Base-by-base conservation (phyloP, 1,140 invertebrate species). In the Galleria mellonella region DNA sequence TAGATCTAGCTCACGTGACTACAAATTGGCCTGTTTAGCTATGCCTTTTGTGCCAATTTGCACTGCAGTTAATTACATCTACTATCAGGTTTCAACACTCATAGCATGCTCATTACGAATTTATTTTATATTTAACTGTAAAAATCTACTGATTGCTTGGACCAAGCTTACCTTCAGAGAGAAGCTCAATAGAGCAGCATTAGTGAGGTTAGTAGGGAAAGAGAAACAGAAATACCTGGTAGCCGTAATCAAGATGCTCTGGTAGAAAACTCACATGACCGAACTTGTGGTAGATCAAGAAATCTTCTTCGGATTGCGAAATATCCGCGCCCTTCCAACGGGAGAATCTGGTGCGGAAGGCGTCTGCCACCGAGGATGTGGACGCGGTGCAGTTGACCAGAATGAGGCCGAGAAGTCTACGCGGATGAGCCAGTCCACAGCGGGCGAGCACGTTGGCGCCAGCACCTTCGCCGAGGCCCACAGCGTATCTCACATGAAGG, bases 351-450 rank as follows among this genome's bases (percentile, higher is more conserved):
- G 93, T 93, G 65, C 94, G 94, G 73, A 97, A 92, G 54, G 94
- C 94, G 68, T 97, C 95, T 73, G 95, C 90, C 27, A 97, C 93
- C 8, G 94, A 94, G 8, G 94, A 94, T 12, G 94, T 93, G 35
- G 94, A 95, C 13, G 92, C 93, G 0, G 95, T 97, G 68, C 94
- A 95, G 86, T 97, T 96, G 60, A 97, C 94, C 39, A 97, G 88
- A 57, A 94, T 90, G 2, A 96, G 88, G 17, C 83, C 96, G 13
- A 96, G 82, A 10, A 91, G 90, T 23, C 94, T 87, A 4, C 91
- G 87, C 0, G 94, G 93, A 81, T 94, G 91, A 9, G 92, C 91
- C 50, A 96, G 83, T 0, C 94, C 95, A 79, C 96, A 97, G 32
- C 95, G 89, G 7, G 94, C 93, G 9, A 96, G 83, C 38, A 96